These are phyloP conservation scores for Philypnodon macrostomus DNA, from an alignment of 2,797 vertebrate species.

Conservation along the genomic window DNA sequence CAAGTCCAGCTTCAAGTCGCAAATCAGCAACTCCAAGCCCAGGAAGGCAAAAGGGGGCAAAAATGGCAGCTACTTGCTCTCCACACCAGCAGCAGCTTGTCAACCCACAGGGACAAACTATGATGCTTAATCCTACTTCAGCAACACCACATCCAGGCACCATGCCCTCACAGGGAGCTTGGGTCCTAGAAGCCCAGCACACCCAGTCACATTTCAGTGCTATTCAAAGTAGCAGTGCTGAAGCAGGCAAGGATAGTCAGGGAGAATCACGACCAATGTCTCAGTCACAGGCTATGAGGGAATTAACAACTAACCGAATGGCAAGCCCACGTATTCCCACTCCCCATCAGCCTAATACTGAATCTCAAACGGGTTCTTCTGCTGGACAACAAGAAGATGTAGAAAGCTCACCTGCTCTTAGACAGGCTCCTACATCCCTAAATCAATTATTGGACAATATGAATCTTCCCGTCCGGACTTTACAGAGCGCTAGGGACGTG, in stretches of 20 bases:
- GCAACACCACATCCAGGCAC: conserved; percentile 75
- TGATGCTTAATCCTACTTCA: conserved; percentile 80
- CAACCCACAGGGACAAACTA: conserved; percentile 81
- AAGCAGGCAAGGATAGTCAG: conserved; percentile 79
- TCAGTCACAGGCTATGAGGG: conserved; percentile 78
- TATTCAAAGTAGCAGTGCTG: conserved; percentile 69
- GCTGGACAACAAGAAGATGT: conserved; percentile 81
- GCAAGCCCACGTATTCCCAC: conserved; percentile 73
- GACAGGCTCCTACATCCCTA: conserved; percentile 88
- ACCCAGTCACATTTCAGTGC: conserved; percentile 76
- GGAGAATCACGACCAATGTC: conserved; percentile 76
- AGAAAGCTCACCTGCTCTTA: conserved; percentile 80
- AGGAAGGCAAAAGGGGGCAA: conserved; percentile 90
- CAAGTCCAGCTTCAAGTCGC: conserved; percentile 91
- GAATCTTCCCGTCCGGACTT: conserved; percentile 78
- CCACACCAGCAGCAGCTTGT: conserved; percentile 81
- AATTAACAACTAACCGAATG: conserved; percentile 74
- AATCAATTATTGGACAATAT: conserved; percentile 94
- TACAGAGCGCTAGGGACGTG: conserved; percentile 58
- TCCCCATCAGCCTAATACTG: conserved; percentile 80
- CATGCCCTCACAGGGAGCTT: conserved; percentile 70
- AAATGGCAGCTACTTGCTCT: conserved; percentile 81
- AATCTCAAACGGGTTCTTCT: conserved; percentile 68
- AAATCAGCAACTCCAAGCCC: conserved; percentile 96
- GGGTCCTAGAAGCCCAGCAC: conserved; percentile 71